Conservation (phyloP, 2,888 invertebrate species). For the Pandemis heparana region DNA sequence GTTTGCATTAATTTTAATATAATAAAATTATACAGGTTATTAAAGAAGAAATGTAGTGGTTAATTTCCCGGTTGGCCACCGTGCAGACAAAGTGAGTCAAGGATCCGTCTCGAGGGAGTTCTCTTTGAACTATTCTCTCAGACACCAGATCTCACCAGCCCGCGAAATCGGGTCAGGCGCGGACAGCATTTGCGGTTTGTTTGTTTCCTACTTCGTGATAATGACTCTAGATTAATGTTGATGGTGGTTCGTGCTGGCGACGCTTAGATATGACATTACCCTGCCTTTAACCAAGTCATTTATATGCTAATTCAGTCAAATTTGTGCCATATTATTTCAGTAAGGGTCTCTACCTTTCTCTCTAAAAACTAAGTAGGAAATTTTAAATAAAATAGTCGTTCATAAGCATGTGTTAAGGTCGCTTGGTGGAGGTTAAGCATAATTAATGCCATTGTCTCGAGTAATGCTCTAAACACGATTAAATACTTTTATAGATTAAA, state of each 20-base stretch:
- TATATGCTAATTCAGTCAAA: constrained; percentile 5
- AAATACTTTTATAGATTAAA: constrained; percentile 21
- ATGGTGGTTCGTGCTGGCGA: background rate
- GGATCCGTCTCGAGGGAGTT: constrained; percentile 50
- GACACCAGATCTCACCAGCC: constrained; percentile 12
- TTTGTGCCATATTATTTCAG: background rate
- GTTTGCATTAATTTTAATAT: constrained; percentile 10
- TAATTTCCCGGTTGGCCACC: constrained; percentile 27
- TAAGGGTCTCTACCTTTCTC: too few species aligned
- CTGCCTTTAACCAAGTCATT: background rate
- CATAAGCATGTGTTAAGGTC: background rate
- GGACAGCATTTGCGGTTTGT: constrained; percentile 4
- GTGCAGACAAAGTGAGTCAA: constrained; percentile 55
- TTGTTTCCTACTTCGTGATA: constrained; percentile 1
- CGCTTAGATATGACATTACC: background rate
- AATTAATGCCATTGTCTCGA: constrained; percentile 5
- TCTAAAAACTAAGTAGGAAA: background rate
- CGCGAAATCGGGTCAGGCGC: constrained; percentile 15
- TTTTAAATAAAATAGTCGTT: background rate
- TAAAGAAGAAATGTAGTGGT: constrained; percentile 2
- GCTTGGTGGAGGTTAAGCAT: background rate
- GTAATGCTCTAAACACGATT: constrained; percentile 6
- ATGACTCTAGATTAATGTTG: constrained; percentile 9
- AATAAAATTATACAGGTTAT: background rate
- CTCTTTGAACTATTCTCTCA: constrained; percentile 26